Evolutionary conservation across 2,113 vertebrate species (phyloP).

Genomic region (Rhineura floridana): DNA sequence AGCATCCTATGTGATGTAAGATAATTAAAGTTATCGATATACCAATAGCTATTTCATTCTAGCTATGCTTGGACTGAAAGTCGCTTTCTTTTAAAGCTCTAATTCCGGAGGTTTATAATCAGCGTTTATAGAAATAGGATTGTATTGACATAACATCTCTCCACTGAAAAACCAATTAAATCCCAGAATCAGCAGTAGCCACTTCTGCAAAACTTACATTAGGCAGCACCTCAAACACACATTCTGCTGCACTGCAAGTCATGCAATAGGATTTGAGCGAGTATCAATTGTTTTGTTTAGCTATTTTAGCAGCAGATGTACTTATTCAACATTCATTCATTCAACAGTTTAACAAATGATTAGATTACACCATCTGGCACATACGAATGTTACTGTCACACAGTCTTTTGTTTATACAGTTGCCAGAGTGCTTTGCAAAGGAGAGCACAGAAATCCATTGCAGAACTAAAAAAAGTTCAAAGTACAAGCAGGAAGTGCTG

Average conservation of each 20-base stretch:
- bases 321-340: constrained; percentile 58
- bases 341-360: constrained; percentile 66
- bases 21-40: background rate
- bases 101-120: constrained; percentile 41
- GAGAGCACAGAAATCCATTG: constrained; percentile 25
- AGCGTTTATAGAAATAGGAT: constrained; percentile 51
- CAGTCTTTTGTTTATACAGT: constrained; percentile 56
- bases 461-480: constrained; percentile 24
- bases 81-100: constrained; percentile 45
- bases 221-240: constrained; percentile 50
- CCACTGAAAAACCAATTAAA: constrained; percentile 62
- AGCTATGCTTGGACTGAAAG: background rate
- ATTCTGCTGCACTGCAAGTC: constrained; percentile 48
- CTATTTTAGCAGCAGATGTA: constrained; percentile 64
- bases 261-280: constrained; percentile 48
- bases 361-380: constrained; percentile 64
- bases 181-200: constrained; percentile 45
- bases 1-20: background rate
- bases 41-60: constrained; percentile 15
- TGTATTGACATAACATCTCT: constrained; percentile 40
- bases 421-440: constrained; percentile 49
- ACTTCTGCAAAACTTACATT: constrained; percentile 38
- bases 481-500: background rate
- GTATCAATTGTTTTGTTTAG: constrained; percentile 50
- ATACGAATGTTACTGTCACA: constrained; percentile 59